Evolutionary conservation across 53 echinoderm and acorn worm species (phyloP).

Genomic region (Mesocentrotus franciscanus): DNA sequence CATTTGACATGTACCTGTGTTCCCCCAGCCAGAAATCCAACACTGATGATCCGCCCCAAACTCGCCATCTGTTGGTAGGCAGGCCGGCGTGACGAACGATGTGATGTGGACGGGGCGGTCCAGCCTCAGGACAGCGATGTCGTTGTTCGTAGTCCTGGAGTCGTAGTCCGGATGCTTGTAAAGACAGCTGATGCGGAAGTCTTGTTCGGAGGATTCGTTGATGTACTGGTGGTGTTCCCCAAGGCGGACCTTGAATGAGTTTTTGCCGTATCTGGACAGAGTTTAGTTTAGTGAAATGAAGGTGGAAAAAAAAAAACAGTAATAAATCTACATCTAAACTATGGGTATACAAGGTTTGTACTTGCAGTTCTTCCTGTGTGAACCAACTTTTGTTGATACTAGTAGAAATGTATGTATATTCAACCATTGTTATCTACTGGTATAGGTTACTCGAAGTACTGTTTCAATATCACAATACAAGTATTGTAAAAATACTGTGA

Average conservation of each 20-base stretch:
- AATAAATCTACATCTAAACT: not conserved
- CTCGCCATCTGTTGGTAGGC: conserved; percentile 79
- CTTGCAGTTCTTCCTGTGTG: too few species aligned
- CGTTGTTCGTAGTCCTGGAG: conserved; percentile 88
- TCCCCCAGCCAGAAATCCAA: conserved; percentile 99
- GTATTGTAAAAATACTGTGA: too few species aligned
- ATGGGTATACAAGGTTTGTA: too few species aligned
- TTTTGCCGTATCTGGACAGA: conserved; percentile 80
- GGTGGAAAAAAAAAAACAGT: too few species aligned
- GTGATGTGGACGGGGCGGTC: conserved; percentile 77
- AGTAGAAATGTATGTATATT: too few species aligned
- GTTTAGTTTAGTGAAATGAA: not conserved
- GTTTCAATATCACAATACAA: too few species aligned
- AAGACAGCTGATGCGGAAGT: conserved; percentile 87
- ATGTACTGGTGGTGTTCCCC: conserved; percentile 85
- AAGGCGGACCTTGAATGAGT: conserved; percentile 78
- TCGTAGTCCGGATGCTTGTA: conserved; percentile 82
- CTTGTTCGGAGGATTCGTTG: conserved; percentile 79
- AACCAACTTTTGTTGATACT: too few species aligned
- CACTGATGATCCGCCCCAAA: conserved; percentile 75
- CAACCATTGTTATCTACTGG: too few species aligned
- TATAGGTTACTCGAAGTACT: too few species aligned
- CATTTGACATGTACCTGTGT: conserved; percentile 76
- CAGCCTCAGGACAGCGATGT: conserved; percentile 86
- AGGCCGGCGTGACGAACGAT: conserved; percentile 73